Percentiles rank a stretch among this genome's conserved stretches.
These are phyloP conservation scores for Romanogobio albipinnatus DNA, from an alignment of 2,113 vertebrate genomes.

Conservation along the genomic window DNA sequence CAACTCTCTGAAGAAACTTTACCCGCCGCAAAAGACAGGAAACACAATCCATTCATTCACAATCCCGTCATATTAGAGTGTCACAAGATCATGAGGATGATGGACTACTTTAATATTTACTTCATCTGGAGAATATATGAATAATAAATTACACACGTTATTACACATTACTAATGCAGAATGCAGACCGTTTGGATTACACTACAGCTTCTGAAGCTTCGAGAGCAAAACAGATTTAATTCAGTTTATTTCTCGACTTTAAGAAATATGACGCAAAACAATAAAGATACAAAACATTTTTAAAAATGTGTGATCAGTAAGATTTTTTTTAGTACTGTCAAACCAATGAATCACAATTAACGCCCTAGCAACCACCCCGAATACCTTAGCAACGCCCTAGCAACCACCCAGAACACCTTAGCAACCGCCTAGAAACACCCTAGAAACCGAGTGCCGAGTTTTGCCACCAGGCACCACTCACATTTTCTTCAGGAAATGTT, in stretches of 20 bases:
- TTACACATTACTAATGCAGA: neutral
- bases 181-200: neutral
- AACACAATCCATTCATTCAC: neutral
- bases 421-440: too few relatives aligned
- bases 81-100: neutral
- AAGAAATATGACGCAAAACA: neutral
- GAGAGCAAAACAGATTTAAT: neutral
- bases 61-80: neutral
- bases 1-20: neutral
- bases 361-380: too few relatives aligned
- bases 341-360: too few relatives aligned
- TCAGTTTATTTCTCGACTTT: neutral
- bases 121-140: neutral
- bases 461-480: too few relatives aligned
- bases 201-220: neutral
- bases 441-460: too few relatives aligned
- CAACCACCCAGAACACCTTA: too few relatives aligned
- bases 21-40: neutral
- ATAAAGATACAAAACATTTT: too few relatives aligned
- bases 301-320: too few relatives aligned
- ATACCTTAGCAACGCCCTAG: too few relatives aligned
- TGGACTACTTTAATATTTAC: neutral
- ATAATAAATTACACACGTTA: neutral
- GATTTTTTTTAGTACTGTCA: too few relatives aligned
- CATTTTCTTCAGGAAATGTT: too few relatives aligned